Evolutionary conservation across 2,888 invertebrate genomes (phyloP).

Genomic region (Encarsia formosa): DNA sequence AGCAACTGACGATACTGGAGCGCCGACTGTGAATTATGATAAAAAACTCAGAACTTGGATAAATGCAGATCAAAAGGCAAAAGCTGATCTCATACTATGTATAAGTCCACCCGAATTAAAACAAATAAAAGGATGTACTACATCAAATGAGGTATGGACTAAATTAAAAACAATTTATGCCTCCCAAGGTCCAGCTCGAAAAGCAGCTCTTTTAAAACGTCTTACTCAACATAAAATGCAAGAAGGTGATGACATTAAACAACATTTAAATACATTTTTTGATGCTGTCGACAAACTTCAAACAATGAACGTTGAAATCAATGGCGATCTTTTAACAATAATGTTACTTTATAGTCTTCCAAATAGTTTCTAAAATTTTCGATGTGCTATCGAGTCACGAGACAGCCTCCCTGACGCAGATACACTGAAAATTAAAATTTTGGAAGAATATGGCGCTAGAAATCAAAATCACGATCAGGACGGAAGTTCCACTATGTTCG

Average conservation of each 20-base stretch:
- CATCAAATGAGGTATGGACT: slow-evolving; percentile 16
- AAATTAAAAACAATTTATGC: slow-evolving; percentile 8
- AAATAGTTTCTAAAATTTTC: slow-evolving; percentile 14
- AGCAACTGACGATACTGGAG: neutral
- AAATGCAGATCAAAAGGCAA: slow-evolving; percentile 12
- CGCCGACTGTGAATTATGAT: neutral
- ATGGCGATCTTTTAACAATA: neutral
- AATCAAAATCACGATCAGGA: too few relatives aligned
- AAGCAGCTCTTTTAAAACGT: slow-evolving; percentile 16
- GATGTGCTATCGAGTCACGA: slow-evolving; percentile 23
- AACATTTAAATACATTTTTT: slow-evolving; percentile 25
- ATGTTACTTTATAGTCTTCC: slow-evolving; percentile 6
- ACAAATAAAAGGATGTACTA: slow-evolving; percentile 12
- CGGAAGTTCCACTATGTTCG: too few relatives aligned
- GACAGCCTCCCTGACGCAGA: slow-evolving; percentile 23
- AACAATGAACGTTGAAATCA: slow-evolving; percentile 18
- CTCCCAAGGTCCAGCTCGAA: slow-evolving; percentile 19
- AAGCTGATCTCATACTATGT: slow-evolving; percentile 8
- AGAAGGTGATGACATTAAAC: slow-evolving; percentile 19
- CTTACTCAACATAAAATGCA: slow-evolving; percentile 13
- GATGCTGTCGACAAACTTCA: slow-evolving; percentile 28
- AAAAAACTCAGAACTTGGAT: slow-evolving; percentile 1
- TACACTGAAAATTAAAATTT: slow-evolving; percentile 24
- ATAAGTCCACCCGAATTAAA: slow-evolving; percentile 19
- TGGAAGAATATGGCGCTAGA: slow-evolving; percentile 19